Evolutionary conservation across 92 coral and sea anemone genomes (phyloP), one percentile per base, ranked within the genome.

Genomic region (Zoanthus sansibaricus): DNA sequence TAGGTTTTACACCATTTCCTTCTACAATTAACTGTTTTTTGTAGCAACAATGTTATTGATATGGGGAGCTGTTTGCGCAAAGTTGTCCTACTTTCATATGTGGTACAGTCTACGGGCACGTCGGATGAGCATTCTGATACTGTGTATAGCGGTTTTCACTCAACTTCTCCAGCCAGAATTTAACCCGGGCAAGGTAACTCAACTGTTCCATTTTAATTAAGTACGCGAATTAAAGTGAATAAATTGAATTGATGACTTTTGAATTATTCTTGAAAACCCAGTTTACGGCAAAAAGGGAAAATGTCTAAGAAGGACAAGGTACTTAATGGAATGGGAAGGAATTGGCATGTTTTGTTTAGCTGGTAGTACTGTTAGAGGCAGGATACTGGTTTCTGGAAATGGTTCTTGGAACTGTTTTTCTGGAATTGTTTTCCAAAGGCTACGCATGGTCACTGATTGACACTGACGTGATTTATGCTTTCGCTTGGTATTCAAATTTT

Each of bases 151-250:
- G 59, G 96, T 93, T 49, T 82, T 94, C 51, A 55, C 89, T 21
- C 93, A 94, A 85, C 75, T 88, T 61, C 55, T 93, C 11, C 98
- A 94, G 84, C 98, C 94, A 45, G 90, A 93, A 69, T 87, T 94
- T 30, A 75, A 89, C 70, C 78, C 82, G 3, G 47, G 72, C 83
- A 91, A 88, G 95, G 95, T 93, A 37, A 37, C 42, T 0, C 2
- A 16, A 76, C 4, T 49, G 5, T 12, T 33, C 54, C 18, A 17
- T 51, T 49, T 48, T 54, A 44, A 54, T 8, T 12, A 13, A 9
- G 32, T 15, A 13, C 4, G 74, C 33, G 17, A 32, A 16, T 33
- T 72, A 3, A 3, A 9, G 59, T 54, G 1, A 15, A 10, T 3
- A 54, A 54, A 15, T 15, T 54, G 16, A 54, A 7, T 15, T 54